Base-by-base conservation (phyloP, 30 jellyfish, hydroid and myxozoan genomes). In the Pseudorhiza aurosa region DNA sequence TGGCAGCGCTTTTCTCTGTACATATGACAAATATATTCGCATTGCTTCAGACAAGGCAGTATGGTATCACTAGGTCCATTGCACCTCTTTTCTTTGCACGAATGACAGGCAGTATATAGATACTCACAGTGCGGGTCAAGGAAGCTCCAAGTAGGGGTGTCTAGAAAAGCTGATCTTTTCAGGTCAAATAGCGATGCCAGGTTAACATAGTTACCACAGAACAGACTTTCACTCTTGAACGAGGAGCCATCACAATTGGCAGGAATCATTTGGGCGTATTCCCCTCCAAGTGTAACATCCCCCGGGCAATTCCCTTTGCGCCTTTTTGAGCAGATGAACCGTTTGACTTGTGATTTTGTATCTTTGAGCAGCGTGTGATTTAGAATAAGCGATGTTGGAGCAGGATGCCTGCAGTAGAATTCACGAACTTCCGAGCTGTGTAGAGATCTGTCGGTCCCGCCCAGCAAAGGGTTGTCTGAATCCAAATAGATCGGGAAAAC, bases 401-500 rank as follows among this genome's bases (percentile, higher is more conserved):
- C 78, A 26, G 88, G 88, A 32, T 58, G 58, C 18, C 88, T 60
- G 26, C 88, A 77, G 46, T 36, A 60, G 10, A n/a, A 8, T 15
- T 25, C 46, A n/a, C 50, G 8, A 1, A 77, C 28, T 12, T 5
- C 33, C 11, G 8, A 30, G 5, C 58, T 40, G 15, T 71, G 72
- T 1, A 19, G 17, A 10, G n/a, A 43, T 1, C 26, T 12, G 17
- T 14, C 9, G 50, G 42, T 51, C 18, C 40, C 70, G 21, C 60
- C 31, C 26, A 45, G 42, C 37, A 18, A 10, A 17, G 24, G 15
- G 0, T 50, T 25, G 24, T 45, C 88, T 9, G 68, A 14, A 40
- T 77, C 88, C 40, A 33, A 71, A 30, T 22, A 77, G 36, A 26
- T 77, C 22, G 88, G 88, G 0, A 77, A 39, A 22, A 77, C 88